These are phyloP conservation scores for Poeciliopsis turrubarensis DNA, from an alignment of 2,113 vertebrate genomes.

Conservation along the genomic window DNA sequence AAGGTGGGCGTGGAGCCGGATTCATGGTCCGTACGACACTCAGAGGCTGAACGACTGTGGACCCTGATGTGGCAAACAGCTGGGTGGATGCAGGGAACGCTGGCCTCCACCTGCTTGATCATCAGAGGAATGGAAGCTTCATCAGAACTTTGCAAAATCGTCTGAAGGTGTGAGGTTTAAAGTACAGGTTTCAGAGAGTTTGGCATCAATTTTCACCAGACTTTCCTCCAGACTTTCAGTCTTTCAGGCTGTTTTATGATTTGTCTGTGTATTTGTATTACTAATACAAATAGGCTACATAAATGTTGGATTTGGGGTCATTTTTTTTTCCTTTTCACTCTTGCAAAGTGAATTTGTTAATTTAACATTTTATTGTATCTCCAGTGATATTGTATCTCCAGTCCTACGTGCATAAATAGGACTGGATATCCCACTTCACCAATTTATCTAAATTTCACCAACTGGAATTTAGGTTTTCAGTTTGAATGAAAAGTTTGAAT, in stretches of 20 bases:
- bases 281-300: too few species aligned
- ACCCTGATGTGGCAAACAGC: slow-evolving; percentile 22
- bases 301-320: not conserved
- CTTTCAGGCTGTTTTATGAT: not conserved
- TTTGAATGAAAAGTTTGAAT: too few species aligned
- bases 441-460: too few species aligned
- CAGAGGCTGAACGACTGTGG: not conserved
- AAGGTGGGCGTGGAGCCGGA: not conserved
- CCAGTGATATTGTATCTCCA: too few species aligned
- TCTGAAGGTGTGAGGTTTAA: not conserved
- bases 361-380: too few species aligned
- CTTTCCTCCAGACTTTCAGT: not conserved
- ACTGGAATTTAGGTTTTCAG: too few species aligned
- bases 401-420: too few species aligned
- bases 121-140: not conserved
- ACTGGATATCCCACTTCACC: too few species aligned
- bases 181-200: too few species aligned
- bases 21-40: not conserved
- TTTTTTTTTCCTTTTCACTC: too few species aligned
- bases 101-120: not conserved
- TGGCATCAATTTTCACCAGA: not conserved
- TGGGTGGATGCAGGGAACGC: slow-evolving; percentile 8
- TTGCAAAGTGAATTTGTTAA: too few species aligned
- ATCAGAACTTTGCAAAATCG: not conserved
- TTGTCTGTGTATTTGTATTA: too few species aligned